Evolutionary conservation across 2,113 vertebrate genomes (phyloP), one percentile per base, ranked within the genome.

Genomic region (Macaca mulatta): DNA sequence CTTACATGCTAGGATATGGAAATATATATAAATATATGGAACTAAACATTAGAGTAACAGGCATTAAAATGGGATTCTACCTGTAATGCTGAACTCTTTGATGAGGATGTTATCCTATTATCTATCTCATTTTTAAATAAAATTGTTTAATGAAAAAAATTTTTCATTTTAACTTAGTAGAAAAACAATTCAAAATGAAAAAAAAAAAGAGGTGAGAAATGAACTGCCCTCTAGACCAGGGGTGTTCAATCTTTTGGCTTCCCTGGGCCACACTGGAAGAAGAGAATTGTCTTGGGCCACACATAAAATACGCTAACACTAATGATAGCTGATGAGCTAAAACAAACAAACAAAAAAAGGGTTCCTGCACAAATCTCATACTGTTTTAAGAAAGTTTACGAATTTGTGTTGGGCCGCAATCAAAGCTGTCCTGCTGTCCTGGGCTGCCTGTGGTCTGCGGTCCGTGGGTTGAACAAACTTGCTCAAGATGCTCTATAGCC

Each of bases 41-140:
- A 75, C 30, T 27, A 84, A 72, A 40, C 55, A 78, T 27, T 11
- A 80, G 30, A 75, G 67, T 20, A 23, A 89, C 30, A 77, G 6
- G 27, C 13, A 55, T 52, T 95, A 84, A 94, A 96, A 97, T 93
- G 88, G 89, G 93, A 97, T 95, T 93, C 82, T 96, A 93, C 57
- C 74, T 87, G 38, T 50, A 87, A 74, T 55, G 55, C 40, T 86
- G 27, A 86, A 40, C 35, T 86, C 61, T 91, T 64, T 81, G 70
- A 89, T 35, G 30, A 97, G 38, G 17, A 55, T 86, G 40, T 88
- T 96, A 64, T 30, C 61, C 61, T 64, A 64, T 30, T 64, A 90
- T 43, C 35, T 59, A 84, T 23, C 38, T 23, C 50, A 50, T 57
- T 97, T 97, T 94, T 59, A 27, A 80, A 59, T 89, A 79, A 22